phyloP scores from a whole-genome alignment of 2,888 invertebrate genomes.

The Drosophila ezoana region DNA sequence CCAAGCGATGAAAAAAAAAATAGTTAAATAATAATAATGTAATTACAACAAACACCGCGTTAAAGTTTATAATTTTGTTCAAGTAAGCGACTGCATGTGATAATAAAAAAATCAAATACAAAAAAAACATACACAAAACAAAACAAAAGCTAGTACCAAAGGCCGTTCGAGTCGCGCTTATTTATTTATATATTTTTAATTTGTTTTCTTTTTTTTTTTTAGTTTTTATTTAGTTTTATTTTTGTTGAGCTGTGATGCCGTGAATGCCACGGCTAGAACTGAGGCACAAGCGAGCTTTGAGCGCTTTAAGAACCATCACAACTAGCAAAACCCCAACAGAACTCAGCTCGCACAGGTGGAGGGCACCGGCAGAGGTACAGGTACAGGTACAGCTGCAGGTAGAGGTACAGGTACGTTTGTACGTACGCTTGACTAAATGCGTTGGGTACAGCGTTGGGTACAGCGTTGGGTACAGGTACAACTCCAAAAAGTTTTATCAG shows the following conservation, averaged over 20 bases:
- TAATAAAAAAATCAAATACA: background rate
- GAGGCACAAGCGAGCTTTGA: conserved; percentile 48
- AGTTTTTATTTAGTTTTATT: background rate
- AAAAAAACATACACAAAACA: background rate
- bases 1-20: conserved; percentile 6
- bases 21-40: conserved; percentile 3
- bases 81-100: conserved; percentile 3
- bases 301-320: conserved; percentile 73
- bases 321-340: conserved; percentile 21
- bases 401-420: no score
- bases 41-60: conserved; percentile 14
- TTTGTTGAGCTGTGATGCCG: conserved; percentile 58
- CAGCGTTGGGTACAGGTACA: conserved; percentile 3
- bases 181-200: conserved; percentile 5
- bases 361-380: background rate
- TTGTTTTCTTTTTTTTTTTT: background rate
- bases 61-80: conserved; percentile 20
- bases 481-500: no score
- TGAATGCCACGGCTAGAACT: conserved; percentile 75
- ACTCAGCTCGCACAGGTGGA: conserved; percentile 6
- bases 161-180: conserved; percentile 32
- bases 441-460: background rate
- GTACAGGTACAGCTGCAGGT: background rate
- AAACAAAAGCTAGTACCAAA: background rate
- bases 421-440: background rate